These are phyloP conservation scores for Homarus gammarus DNA, from an alignment of 2,888 invertebrate species.

Conservation along the genomic window DNA sequence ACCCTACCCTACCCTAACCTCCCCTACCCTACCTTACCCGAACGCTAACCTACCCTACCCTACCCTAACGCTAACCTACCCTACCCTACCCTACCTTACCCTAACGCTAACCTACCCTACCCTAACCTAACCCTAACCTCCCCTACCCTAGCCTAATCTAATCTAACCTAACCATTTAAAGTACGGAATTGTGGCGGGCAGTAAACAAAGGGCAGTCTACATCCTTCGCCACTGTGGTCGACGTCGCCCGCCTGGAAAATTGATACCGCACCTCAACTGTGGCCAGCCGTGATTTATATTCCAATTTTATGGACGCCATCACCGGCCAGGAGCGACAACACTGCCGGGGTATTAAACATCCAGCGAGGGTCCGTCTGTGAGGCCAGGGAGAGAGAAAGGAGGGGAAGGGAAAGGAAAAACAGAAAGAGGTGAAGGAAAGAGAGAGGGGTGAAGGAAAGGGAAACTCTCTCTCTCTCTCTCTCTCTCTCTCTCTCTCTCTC, in stretches of 20 bases:
- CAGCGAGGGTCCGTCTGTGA: neutral
- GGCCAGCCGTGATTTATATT: slow-evolving; percentile 50
- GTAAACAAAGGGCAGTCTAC: slow-evolving; percentile 13
- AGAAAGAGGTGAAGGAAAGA: neutral
- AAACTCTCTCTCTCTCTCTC: neutral
- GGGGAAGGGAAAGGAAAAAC: neutral
- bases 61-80: too few relatives aligned
- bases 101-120: too few relatives aligned
- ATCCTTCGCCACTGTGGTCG: slow-evolving; percentile 16
- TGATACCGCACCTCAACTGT: slow-evolving; percentile 50
- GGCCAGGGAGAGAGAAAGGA: slow-evolving; percentile 17
- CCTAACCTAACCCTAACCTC: too few relatives aligned
- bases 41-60: too few relatives aligned
- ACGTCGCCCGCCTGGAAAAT: slow-evolving; percentile 52
- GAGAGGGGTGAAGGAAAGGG: neutral
- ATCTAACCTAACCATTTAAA: too few relatives aligned
- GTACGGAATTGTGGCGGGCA: too few relatives aligned
- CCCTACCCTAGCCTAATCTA: too few relatives aligned
- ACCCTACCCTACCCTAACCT: too few relatives aligned
- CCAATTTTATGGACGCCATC: slow-evolving; percentile 51
- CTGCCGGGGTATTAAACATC: slow-evolving; percentile 17
- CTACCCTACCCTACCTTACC: too few relatives aligned
- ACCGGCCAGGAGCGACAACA: slow-evolving; percentile 50
- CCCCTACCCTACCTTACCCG: too few relatives aligned
- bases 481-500: neutral